phyloP scores from a whole-genome alignment of 2,113 vertebrate species.

The Corydoras sp. region DNA sequence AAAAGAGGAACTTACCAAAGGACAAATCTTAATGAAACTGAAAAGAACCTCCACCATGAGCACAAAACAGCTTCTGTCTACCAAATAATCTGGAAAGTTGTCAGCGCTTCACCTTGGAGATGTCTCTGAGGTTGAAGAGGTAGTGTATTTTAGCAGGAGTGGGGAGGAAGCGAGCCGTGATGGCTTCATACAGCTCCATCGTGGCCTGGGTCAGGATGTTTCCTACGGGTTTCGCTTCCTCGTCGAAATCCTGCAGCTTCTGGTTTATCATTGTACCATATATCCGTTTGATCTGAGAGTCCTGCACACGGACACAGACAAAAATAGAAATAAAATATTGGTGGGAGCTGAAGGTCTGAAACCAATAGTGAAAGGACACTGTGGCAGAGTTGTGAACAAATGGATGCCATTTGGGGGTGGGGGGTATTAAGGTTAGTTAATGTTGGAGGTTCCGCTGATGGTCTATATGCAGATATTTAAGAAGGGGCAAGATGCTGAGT shows the following conservation, averaged over 20 bases:
- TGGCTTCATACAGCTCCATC: constrained; percentile 71
- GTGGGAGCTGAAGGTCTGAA: too few species aligned
- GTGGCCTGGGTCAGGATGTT: constrained; percentile 72
- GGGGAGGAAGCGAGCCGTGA: constrained; percentile 74
- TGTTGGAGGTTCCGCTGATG: too few species aligned
- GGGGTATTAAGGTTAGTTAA: too few species aligned
- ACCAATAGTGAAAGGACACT: too few species aligned
- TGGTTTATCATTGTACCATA: constrained; percentile 83
- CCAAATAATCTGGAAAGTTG: background rate
- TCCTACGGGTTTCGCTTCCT: constrained; percentile 77
- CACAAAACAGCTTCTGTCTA: background rate
- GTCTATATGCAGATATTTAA: too few species aligned
- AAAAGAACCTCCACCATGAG: background rate
- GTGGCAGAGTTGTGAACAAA: too few species aligned
- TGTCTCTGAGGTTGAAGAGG: constrained; percentile 86
- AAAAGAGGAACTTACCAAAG: background rate
- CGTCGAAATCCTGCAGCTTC: constrained; percentile 79
- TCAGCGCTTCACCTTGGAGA: constrained; percentile 73
- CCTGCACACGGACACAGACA: constrained; percentile 55
- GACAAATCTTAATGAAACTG: too few species aligned
- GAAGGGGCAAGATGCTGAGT: constrained; percentile 12
- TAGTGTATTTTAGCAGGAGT: constrained; percentile 85
- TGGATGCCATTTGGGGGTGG: too few species aligned
- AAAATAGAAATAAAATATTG: constrained; percentile 14
- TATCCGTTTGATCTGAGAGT: constrained; percentile 76